Evolutionary conservation across 2,888 invertebrate genomes (phyloP).

Genomic region (Cetonia aurata): DNA sequence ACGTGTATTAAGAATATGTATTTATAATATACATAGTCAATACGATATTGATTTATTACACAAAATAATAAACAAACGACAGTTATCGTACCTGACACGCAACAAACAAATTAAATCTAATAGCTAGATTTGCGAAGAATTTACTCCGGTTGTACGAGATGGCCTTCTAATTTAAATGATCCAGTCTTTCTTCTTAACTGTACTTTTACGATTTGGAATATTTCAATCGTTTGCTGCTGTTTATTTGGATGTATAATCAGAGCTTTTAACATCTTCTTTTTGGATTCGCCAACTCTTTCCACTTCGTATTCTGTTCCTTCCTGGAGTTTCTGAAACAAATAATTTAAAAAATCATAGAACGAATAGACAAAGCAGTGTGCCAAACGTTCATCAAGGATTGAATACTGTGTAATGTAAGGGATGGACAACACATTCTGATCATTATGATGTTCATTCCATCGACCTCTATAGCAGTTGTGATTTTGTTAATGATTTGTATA

Average conservation of each 20-base stretch:
- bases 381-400: no score
- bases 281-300: slow-evolving; percentile 46
- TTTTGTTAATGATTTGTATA: no score
- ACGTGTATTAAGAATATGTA: no score
- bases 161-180: slow-evolving; percentile 60
- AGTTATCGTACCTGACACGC: no score
- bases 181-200: slow-evolving; percentile 57
- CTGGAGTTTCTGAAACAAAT: slow-evolving; percentile 56
- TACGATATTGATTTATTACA: no score
- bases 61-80: no score
- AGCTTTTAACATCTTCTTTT: slow-evolving; percentile 54
- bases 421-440: no score
- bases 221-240: slow-evolving; percentile 57
- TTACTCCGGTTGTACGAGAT: slow-evolving; percentile 57
- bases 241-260: slow-evolving; percentile 56
- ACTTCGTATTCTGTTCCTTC: slow-evolving; percentile 53
- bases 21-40: no score
- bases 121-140: not conserved
- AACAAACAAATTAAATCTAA: no score
- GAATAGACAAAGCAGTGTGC: not conserved
- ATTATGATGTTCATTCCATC: no score
- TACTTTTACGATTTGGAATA: slow-evolving; percentile 62
- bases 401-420: no score
- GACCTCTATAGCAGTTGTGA: no score
- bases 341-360: slow-evolving; percentile 42